Conservation (phyloP, 2,113 vertebrate genomes). For the Psophia crepitans region DNA sequence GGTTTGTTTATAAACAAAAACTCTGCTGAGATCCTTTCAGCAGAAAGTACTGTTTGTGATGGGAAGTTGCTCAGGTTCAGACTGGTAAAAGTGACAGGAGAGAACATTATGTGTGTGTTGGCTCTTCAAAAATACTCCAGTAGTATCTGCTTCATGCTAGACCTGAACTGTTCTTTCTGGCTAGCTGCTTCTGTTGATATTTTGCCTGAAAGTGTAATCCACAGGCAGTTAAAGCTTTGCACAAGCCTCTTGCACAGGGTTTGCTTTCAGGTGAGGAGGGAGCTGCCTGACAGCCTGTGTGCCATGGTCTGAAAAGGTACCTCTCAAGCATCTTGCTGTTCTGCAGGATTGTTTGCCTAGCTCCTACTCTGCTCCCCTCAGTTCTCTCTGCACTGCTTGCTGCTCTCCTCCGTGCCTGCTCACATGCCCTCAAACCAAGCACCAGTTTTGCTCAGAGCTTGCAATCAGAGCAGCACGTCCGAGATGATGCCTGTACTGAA, state of each 20-base stretch:
- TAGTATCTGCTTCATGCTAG: not conserved
- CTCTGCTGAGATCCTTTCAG: not conserved
- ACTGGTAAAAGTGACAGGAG: not conserved
- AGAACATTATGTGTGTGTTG: not conserved
- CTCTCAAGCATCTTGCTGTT: not conserved
- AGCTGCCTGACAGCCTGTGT: fast-evolving
- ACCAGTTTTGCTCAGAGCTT: not conserved
- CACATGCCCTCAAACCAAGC: fast-evolving
- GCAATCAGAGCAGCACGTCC: not conserved
- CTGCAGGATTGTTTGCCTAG: not conserved
- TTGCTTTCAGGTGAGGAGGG: not conserved
- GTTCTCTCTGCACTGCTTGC: not conserved
- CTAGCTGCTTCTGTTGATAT: not conserved
- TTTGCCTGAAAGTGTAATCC: not conserved
- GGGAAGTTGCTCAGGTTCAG: not conserved
- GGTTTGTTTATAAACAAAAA: not conserved
- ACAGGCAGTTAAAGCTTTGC: not conserved
- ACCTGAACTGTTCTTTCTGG: not conserved
- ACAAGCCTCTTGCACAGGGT: not conserved
- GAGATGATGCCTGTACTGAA: not conserved
- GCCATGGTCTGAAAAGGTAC: fast-evolving
- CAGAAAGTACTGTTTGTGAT: not conserved
- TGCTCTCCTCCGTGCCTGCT: not conserved
- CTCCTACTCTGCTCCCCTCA: not conserved
- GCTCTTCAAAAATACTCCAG: not conserved